Percentiles rank a stretch among this genome's conserved stretches.
phyloP scores from a whole-genome alignment of 2,113 vertebrate genomes.

The Psilopsiagon aymara region DNA sequence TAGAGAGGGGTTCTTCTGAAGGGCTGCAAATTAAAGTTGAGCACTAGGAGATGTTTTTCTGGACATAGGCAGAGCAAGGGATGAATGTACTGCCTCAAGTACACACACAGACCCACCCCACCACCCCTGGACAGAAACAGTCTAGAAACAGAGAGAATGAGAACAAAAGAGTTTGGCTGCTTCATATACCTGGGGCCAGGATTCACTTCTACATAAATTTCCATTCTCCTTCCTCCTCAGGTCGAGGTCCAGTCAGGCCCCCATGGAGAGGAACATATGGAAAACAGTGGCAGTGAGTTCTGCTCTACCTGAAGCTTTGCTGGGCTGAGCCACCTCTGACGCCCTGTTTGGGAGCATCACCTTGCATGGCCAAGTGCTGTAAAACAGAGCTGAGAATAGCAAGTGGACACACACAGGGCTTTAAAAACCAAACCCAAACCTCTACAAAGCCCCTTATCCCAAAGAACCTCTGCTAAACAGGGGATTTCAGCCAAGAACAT shows the following conservation, averaged over 20 bases:
- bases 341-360: background rate
- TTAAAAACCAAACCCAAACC: background rate
- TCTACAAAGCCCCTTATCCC: background rate
- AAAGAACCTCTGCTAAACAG: background rate
- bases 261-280: constrained; percentile 7
- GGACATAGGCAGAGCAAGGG: background rate
- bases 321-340: background rate
- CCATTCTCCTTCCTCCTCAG: background rate
- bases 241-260: constrained; percentile 9
- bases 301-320: constrained; percentile 12
- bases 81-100: background rate
- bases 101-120: too few species aligned
- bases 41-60: background rate
- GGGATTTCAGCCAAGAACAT: background rate
- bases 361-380: background rate
- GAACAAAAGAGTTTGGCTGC: background rate
- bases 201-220: background rate
- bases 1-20: background rate
- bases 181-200: background rate
- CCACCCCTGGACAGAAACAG: background rate
- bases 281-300: background rate
- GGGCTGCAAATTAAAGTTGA: background rate
- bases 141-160: background rate
- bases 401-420: background rate
- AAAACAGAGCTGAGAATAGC: background rate